Evolutionary conservation across 2,888 invertebrate species (phyloP).

Genomic region (Brachyptera risi): DNA sequence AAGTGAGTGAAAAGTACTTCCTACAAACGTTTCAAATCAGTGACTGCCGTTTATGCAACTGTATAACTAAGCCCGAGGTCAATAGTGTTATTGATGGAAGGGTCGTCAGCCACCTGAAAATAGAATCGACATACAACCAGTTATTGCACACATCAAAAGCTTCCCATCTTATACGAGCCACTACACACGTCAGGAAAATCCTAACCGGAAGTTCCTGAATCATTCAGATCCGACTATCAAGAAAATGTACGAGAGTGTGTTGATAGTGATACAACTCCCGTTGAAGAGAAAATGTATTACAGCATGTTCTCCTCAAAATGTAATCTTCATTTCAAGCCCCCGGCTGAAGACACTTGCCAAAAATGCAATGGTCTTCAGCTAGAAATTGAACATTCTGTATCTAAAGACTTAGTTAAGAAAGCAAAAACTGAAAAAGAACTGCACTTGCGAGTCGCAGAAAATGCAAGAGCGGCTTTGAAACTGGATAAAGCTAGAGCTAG

Average conservation of each 20-base stretch:
- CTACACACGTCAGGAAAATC: slow-evolving; percentile 36
- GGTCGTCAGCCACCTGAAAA: not conserved
- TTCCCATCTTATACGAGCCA: slow-evolving; percentile 35
- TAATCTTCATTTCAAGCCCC: not conserved
- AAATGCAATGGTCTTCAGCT: not conserved
- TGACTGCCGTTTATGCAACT: not conserved
- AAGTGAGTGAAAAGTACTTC: not conserved
- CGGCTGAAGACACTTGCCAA: not conserved
- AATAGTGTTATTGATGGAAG: not conserved
- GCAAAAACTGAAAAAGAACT: not conserved
- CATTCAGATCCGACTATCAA: slow-evolving; percentile 35
- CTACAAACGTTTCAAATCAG: not conserved
- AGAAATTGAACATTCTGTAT: not conserved
- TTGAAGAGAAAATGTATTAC: slow-evolving; percentile 26
- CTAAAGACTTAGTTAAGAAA: not conserved
- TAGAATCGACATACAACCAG: not conserved
- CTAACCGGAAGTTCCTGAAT: slow-evolving; percentile 35
- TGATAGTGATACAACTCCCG: slow-evolving; percentile 33
- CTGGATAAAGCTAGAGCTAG: not conserved
- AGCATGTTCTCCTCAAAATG: not conserved
- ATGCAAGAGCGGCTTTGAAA: not conserved
- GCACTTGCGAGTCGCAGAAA: not conserved
- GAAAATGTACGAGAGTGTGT: slow-evolving; percentile 36
- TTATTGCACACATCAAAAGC: slow-evolving; percentile 31
- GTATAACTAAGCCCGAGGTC: not conserved